Percentiles rank a stretch among this genome's conserved stretches.
phyloP scores from a whole-genome alignment of 2,797 vertebrate species.

The Galago senegalensis region DNA sequence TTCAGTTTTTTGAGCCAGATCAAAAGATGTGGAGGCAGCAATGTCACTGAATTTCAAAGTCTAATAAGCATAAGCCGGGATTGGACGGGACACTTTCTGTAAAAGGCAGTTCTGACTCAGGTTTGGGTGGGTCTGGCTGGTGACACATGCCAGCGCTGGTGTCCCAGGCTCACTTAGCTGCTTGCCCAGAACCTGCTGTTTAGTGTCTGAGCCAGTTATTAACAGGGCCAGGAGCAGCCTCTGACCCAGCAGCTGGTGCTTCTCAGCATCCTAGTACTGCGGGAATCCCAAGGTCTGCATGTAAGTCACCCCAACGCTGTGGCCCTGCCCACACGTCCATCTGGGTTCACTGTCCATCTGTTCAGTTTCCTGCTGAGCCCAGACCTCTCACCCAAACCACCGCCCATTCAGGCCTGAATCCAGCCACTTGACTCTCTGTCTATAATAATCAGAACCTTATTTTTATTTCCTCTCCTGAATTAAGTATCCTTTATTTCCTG shows the following conservation, averaged over 20 bases:
- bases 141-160: neutral
- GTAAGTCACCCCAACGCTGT: neutral
- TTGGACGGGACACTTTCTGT: neutral
- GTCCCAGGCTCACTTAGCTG: neutral
- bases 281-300: fast-evolving
- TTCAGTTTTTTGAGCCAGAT: neutral
- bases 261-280: neutral
- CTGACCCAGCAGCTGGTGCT: no score
- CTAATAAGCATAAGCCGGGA: neutral
- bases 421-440: neutral
- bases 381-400: neutral
- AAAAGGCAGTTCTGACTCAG: neutral
- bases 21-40: neutral
- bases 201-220: neutral
- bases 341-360: neutral
- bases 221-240: neutral
- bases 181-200: neutral
- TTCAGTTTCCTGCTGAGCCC: neutral
- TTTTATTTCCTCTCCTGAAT: neutral
- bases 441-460: neutral
- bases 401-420: neutral
- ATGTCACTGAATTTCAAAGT: neutral
- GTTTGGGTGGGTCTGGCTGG: neutral
- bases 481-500: neutral
- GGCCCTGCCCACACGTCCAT: neutral